Conservation (phyloP, 2,113 vertebrate genomes). For the Oplegnathus fasciatus region DNA sequence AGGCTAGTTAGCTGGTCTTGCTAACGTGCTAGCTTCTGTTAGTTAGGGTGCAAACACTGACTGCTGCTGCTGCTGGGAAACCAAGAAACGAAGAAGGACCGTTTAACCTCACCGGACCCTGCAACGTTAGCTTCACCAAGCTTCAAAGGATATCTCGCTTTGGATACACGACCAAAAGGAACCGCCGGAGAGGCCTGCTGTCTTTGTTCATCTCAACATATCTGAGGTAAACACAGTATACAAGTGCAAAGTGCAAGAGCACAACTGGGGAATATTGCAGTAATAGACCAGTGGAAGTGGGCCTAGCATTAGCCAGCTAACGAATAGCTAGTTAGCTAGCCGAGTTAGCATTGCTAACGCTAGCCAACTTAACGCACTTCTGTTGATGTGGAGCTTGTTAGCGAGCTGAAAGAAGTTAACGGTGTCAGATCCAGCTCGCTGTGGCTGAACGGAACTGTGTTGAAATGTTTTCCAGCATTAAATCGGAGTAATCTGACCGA, state of each 20-base stretch:
- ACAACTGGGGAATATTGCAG: conserved; percentile 14
- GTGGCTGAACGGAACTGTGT: not conserved
- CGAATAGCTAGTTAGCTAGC: conserved; percentile 39
- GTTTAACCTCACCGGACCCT: conserved; percentile 39
- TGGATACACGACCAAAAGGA: conserved; percentile 43
- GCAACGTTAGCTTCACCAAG: conserved; percentile 26
- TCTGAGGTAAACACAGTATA: conserved; percentile 66
- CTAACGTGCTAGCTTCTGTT: conserved; percentile 72
- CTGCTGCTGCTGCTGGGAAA: conserved; percentile 60
- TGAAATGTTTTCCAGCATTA: not conserved
- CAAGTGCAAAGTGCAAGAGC: conserved; percentile 9
- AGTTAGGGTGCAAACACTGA: conserved; percentile 53
- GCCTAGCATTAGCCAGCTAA: conserved; percentile 75
- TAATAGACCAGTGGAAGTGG: conserved; percentile 32
- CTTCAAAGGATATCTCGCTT: conserved; percentile 35
- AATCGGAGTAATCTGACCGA: not conserved
- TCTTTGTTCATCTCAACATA: conserved; percentile 29
- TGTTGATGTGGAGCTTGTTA: conserved; percentile 41
- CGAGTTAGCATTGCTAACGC: conserved; percentile 65
- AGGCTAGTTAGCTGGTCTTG: conserved; percentile 72
- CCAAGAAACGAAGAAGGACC: conserved; percentile 47
- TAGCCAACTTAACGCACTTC: conserved; percentile 35
- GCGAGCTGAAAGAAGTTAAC: conserved; percentile 31
- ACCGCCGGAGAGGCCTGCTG: conserved; percentile 40
- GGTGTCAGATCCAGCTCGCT: not conserved